A percentile compares a stretch with the other conserved stretches of the same genome.
These are phyloP conservation scores for Lepisosteus oculatus DNA, from an alignment of 2,113 vertebrate genomes.

Conservation along the genomic window DNA sequence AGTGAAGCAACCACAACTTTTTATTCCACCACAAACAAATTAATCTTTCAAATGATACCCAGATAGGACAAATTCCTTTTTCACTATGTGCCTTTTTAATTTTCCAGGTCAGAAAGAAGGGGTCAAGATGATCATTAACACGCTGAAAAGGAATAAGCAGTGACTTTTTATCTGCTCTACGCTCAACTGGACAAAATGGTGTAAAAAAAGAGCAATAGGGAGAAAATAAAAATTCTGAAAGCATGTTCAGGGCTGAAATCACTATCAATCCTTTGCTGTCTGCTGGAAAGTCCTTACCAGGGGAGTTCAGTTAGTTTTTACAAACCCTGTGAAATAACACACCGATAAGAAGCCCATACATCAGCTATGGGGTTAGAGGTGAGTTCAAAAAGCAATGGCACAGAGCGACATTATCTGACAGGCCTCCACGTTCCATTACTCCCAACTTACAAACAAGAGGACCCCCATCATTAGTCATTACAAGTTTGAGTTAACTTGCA, in stretches of 20 bases:
- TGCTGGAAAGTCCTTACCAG: constrained; percentile 58
- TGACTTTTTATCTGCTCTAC: no score
- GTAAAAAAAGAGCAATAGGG: constrained; percentile 1
- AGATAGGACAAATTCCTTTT: constrained; percentile 41
- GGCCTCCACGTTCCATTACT: constrained; percentile 54
- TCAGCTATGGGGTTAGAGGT: constrained; percentile 57
- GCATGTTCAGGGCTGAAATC: constrained; percentile 35
- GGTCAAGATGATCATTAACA: neutral
- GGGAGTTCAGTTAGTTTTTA: constrained; percentile 44
- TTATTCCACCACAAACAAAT: constrained; percentile 41
- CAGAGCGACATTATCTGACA: constrained; percentile 43
- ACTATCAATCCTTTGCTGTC: constrained; percentile 53
- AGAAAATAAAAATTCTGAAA: constrained; percentile 48
- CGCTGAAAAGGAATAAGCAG: no score
- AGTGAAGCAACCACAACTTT: constrained; percentile 32
- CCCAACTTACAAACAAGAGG: constrained; percentile 56
- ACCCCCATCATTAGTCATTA: constrained; percentile 48
- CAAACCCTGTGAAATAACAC: constrained; percentile 44
- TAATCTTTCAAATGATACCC: constrained; percentile 32
- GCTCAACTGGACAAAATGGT: neutral
- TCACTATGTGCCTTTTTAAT: constrained; percentile 27
- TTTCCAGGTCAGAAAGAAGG: neutral
- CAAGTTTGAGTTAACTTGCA: constrained; percentile 33
- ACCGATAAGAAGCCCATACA: constrained; percentile 42
- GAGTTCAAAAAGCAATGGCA: constrained; percentile 44